Percentiles rank a stretch among this genome's conserved stretches.
phyloP scores from a whole-genome alignment of 2,888 invertebrate species.

The Macrostomum cliftonense region DNA sequence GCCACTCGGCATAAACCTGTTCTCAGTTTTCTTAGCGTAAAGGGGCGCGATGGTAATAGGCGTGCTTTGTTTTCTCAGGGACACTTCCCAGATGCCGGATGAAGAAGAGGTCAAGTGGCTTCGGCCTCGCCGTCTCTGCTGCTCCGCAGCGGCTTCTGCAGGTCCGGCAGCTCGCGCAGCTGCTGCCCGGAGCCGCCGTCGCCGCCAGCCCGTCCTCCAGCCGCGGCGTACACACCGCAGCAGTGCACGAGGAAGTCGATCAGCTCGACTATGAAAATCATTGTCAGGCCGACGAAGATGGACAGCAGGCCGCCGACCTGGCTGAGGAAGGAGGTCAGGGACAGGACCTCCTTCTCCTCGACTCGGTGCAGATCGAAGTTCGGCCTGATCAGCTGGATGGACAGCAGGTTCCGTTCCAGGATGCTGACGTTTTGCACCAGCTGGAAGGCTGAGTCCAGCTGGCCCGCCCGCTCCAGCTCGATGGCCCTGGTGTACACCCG shows the following conservation, averaged over 20 bases:
- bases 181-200: too few relatives aligned
- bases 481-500: constrained; percentile 3
- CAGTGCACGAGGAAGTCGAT: constrained; percentile 10
- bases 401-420: constrained; percentile 8
- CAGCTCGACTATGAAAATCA: constrained; percentile 10
- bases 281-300: constrained; percentile 10
- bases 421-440: constrained; percentile 6
- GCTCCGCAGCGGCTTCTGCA: too few relatives aligned
- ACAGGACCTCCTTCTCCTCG: constrained; percentile 11
- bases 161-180: too few relatives aligned
- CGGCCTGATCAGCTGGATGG: constrained; percentile 6
- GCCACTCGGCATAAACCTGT: too few relatives aligned
- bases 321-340: constrained; percentile 9
- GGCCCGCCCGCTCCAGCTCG: background rate
- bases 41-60: too few relatives aligned
- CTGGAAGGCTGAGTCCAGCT: background rate
- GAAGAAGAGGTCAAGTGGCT: too few relatives aligned
- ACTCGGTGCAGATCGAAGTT: constrained; percentile 10
- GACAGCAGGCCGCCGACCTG: constrained; percentile 10
- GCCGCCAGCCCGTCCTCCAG: too few relatives aligned
- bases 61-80: too few relatives aligned
- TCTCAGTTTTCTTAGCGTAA: too few relatives aligned
- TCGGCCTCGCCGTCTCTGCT: too few relatives aligned
- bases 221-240: background rate
- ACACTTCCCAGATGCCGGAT: too few relatives aligned